A percentile compares a stretch with the other conserved stretches of the same genome.
Evolutionary conservation across 2,797 vertebrate species (phyloP).

Genomic region (Alosa sapidissima): DNA sequence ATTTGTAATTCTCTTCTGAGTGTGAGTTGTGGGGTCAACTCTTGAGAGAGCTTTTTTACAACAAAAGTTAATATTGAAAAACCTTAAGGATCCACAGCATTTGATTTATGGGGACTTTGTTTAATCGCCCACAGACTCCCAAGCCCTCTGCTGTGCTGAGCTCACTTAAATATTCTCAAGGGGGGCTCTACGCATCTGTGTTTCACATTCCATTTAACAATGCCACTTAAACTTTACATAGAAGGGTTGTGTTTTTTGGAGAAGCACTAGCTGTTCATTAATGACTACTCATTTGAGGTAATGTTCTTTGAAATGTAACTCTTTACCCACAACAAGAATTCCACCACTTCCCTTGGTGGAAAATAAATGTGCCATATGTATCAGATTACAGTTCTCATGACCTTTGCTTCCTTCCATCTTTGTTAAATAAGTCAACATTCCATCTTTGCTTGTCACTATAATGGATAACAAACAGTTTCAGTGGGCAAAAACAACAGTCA

Average conservation of each 20-base stretch:
- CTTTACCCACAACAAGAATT: neutral
- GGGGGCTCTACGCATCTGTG: neutral
- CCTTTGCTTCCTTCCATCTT: neutral
- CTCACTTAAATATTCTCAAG: neutral
- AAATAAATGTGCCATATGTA: neutral
- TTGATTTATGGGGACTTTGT: constrained; percentile 1
- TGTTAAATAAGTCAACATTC: neutral
- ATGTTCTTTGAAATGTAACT: neutral
- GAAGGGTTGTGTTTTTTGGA: neutral
- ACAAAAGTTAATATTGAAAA: constrained; percentile 9
- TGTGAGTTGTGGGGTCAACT: neutral
- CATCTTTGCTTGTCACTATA: neutral
- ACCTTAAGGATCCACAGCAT: neutral
- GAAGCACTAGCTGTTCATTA: neutral
- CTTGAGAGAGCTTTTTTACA: constrained; percentile 6
- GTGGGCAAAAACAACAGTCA: neutral
- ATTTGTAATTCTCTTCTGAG: neutral
- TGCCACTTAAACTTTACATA: neutral
- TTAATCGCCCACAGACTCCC: neutral
- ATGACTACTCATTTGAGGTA: neutral
- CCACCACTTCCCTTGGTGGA: neutral
- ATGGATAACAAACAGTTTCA: neutral
- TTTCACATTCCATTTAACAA: neutral
- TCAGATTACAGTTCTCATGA: neutral
- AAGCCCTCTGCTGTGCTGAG: neutral